A percentile compares a stretch with the other conserved stretches of the same genome.
Conservation (phyloP, 1,140 invertebrate genomes). For the Drosophila melanica region DNA sequence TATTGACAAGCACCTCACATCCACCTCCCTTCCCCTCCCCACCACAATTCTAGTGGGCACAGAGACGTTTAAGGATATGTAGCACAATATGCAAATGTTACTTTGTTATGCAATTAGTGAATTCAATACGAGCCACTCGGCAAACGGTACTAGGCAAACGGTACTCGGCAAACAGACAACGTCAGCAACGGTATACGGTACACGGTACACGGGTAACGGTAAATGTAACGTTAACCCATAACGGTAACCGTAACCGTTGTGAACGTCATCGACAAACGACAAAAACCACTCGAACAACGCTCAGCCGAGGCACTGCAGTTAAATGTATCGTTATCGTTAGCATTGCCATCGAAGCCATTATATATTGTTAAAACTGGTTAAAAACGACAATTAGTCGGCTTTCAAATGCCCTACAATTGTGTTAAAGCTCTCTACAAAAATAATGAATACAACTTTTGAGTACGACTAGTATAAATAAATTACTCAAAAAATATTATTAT, state of each 20-base stretch:
- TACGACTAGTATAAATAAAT: too few relatives aligned
- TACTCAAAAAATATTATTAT: too few relatives aligned
- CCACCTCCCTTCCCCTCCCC: background rate
- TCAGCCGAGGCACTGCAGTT: slow-evolving; percentile 59
- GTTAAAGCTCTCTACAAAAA: too few relatives aligned
- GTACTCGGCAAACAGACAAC: slow-evolving; percentile 56
- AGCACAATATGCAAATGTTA: slow-evolving; percentile 83
- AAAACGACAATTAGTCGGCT: background rate
- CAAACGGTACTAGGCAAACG: slow-evolving; percentile 51
- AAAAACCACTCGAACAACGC: slow-evolving; percentile 44
- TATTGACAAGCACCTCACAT: slow-evolving; percentile 56
- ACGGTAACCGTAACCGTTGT: slow-evolving; percentile 39
- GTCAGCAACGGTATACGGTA: slow-evolving; percentile 33
- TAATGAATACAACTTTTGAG: too few relatives aligned
- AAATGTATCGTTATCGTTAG: slow-evolving; percentile 72
- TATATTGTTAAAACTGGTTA: slow-evolving; percentile 46
- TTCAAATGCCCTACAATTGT: slow-evolving; percentile 2
- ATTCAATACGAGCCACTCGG: slow-evolving; percentile 74
- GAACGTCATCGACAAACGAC: slow-evolving; percentile 29
- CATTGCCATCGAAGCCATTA: slow-evolving; percentile 51
- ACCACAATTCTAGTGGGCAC: slow-evolving; percentile 9
- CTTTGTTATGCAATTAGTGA: slow-evolving; percentile 84
- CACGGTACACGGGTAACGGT: slow-evolving; percentile 44
- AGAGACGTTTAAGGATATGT: slow-evolving; percentile 68
- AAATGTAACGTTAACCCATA: slow-evolving; percentile 38